A percentile compares a stretch with the other conserved stretches of the same genome.
Conservation (phyloP, 1,140 invertebrate genomes). For the Eurytemora carolleeae region DNA sequence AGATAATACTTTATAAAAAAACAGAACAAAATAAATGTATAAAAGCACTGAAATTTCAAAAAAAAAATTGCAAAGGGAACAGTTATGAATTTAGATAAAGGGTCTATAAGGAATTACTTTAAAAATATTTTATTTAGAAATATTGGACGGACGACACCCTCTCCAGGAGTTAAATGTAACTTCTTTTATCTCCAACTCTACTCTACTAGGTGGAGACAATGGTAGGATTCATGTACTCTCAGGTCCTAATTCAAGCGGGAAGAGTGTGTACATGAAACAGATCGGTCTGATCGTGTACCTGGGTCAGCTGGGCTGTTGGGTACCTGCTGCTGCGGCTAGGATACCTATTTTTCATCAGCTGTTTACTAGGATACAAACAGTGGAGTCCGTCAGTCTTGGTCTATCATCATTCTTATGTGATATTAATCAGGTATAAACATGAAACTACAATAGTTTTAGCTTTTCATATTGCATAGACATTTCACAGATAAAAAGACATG, state of each 20-base stretch:
- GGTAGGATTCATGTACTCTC: conserved; percentile 54
- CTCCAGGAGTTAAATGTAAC: conserved; percentile 43
- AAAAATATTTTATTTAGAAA: conserved; percentile 36
- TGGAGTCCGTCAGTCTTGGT: conserved; percentile 52
- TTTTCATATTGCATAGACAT: no score
- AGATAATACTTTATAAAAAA: no score
- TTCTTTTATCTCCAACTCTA: conserved; percentile 52
- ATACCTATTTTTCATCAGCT: conserved; percentile 50
- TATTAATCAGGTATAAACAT: conserved; percentile 13
- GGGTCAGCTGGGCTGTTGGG: conserved; percentile 68
- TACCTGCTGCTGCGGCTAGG: conserved; percentile 51
- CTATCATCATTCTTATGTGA: conserved; percentile 70
- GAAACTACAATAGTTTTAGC: no score
- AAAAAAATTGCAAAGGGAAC: no score
- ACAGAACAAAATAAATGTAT: no score
- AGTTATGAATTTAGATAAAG: no score
- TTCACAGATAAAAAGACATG: no score
- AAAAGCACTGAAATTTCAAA: no score
- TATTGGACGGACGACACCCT: conserved; percentile 53
- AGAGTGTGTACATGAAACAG: conserved; percentile 75
- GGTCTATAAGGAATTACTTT: no score
- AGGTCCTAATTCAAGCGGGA: conserved; percentile 75
- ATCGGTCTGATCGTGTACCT: conserved; percentile 52
- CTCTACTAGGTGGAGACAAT: conserved; percentile 30
- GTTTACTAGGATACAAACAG: conserved; percentile 35